Evolutionary conservation across 2,113 vertebrate genomes (phyloP).

Genomic region (Pedetes capensis): DNA sequence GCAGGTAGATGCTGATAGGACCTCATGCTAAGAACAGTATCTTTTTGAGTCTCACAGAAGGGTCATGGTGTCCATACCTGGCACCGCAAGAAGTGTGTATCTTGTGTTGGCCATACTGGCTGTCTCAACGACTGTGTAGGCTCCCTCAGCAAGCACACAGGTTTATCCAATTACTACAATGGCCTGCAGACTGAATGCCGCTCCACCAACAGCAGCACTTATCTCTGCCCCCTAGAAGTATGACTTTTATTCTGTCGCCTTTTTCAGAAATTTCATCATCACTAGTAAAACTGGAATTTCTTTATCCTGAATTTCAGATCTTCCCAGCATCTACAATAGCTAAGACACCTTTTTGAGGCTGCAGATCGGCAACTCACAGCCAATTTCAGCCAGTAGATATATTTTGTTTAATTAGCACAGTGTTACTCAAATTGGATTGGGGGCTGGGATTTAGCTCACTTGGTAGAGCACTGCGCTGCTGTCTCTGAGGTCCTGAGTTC

Average conservation of each 20-base stretch:
- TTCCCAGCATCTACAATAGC: background rate
- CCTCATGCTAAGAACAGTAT: background rate
- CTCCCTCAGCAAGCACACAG: background rate
- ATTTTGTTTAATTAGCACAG: background rate
- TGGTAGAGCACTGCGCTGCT: too few species aligned
- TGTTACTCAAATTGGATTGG: background rate
- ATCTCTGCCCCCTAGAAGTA: background rate
- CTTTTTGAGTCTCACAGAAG: background rate
- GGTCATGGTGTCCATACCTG: background rate
- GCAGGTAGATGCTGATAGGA: too few species aligned
- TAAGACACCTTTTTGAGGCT: background rate
- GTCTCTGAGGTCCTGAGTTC: too few species aligned
- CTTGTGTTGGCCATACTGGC: background rate
- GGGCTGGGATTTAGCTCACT: too few species aligned
- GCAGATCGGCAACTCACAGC: background rate
- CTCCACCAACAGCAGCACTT: background rate
- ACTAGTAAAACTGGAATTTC: background rate
- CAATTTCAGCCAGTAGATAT: background rate
- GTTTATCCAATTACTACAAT: background rate
- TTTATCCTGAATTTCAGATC: background rate
- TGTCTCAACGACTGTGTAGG: rapidly evolving
- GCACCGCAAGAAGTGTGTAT: background rate
- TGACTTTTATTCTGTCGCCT: background rate
- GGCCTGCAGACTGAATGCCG: background rate
- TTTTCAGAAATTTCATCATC: background rate